These are phyloP conservation scores for Atta cephalotes DNA, from an alignment of 1,140 invertebrate genomes.

Conservation along the genomic window DNA sequence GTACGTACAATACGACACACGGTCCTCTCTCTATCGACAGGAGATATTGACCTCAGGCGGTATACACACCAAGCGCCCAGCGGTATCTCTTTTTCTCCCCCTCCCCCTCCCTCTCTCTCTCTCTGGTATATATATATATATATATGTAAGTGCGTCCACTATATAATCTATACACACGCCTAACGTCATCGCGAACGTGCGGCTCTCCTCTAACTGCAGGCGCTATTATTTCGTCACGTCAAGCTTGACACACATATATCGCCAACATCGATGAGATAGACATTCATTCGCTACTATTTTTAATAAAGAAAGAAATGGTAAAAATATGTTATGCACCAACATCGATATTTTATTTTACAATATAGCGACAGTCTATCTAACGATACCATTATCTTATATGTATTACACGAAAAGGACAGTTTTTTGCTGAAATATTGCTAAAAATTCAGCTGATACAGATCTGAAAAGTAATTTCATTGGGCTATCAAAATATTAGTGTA, in stretches of 20 bases:
- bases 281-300: constrained; percentile 9
- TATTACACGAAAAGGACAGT: no score
- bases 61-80: constrained; percentile 26
- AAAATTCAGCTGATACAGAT: no score
- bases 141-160: constrained; percentile 2
- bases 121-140: no score
- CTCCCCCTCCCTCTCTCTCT: background rate
- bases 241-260: constrained; percentile 23
- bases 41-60: constrained; percentile 73
- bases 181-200: constrained; percentile 37
- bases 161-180: constrained; percentile 21
- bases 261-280: background rate
- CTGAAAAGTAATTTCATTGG: no score
- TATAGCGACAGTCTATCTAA: background rate
- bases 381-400: background rate
- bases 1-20: constrained; percentile 10
- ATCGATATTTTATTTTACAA: constrained; percentile 13
- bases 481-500: no score
- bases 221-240: constrained; percentile 64
- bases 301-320: constrained; percentile 9
- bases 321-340: background rate
- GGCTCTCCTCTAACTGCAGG: constrained; percentile 48
- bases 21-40: constrained; percentile 64
- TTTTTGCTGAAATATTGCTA: no score
- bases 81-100: background rate